Base-by-base conservation (phyloP, 1,140 invertebrate genomes). In the Drosophila melanica region DNA sequence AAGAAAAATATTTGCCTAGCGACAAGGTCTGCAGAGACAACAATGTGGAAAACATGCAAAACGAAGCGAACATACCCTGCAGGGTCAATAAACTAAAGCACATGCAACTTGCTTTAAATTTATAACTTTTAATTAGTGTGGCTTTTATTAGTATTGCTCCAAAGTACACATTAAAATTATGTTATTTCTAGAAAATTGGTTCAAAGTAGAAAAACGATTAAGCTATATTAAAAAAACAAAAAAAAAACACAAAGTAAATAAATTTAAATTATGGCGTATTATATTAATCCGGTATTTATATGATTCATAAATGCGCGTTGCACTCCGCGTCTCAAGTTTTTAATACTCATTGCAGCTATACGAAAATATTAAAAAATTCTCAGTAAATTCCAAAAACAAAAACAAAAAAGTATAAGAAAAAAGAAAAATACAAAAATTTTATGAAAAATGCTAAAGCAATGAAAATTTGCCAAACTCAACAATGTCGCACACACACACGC, bases 391-490 rank as follows among this genome's bases (percentile, higher is more conserved):
- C 33, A 51, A 47, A 65, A 62, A 64, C 69, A 60, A 66, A 57
- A 45, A 60, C 58, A 48, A 35, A 30, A 10, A 50, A 62, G 37
- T 20, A 66, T 35, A 18, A 67, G 59, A 51, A 53, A 37, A 45
- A 53, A 37, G 41, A 14, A 16, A 47, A 41, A 57, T 41, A 55
- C n/a, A 44, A 59, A 16, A 53, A 41, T 33, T 37, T 58, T 53
- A 48, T 64, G 63, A 77, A 72, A 80, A 65, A 65, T 62, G 66
- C 42, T 69, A 77, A 50, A 57, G 51, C 41, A 66, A 50, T 50
- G 65, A 53, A 68, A 75, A 78, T 71, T 78, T 71, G 81, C 74
- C 62, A 75, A 74, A 75, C 70, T 58, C 75, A 66, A 77, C 75
- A 79, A 78, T 79, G 79, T 62, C 78, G 54, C 30, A 67, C 53